Evolutionary conservation across 2,888 invertebrate genomes (phyloP), one percentile per base, ranked within the genome.

Genomic region (Thyatira batis): DNA sequence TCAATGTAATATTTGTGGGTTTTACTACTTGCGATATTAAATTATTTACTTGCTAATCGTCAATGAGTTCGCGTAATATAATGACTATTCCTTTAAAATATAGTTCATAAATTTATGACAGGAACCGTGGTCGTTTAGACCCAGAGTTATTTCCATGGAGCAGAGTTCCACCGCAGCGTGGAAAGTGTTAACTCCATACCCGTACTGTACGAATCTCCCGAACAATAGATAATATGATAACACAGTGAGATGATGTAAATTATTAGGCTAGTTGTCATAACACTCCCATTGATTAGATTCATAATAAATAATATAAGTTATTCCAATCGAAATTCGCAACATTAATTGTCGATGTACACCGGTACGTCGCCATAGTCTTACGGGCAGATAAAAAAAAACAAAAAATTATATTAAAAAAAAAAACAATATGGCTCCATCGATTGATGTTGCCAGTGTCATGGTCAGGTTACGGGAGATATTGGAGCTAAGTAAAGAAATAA

Each of bases 221-320:
- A 82, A 87, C 89, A 88, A 89, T 85, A 79, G 82, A 81, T 77
- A 63, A 77, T 67, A 78, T 73, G 73, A 85, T 75, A 76, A 73
- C 76, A 74, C 60, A 54, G 51, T 45, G 67, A 57, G 77, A 82
- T 87, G 81, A 85, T 85, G 79, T 86, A 69, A 84, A 81, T 80
- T 78, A 82, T 81, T 82, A 67, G 69, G 69, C 62, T 69, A 74
- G 65, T 73, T 77, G 63, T 76, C 74, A 83, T 84, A 89, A 90
- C 83, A 87, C 45, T 20, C 45, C 74, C 79, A 88, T 88, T 88
- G 84, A 88, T 79, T 82, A 83, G 78, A 78, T 69, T 30, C 65
- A 79, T 76, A 84, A 81, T 76, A 81, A 72, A 76, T 63, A 73
- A 73, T 67, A 71, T 60, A 53, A 52, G 44, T 20, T 50, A 51